Conservation (phyloP, 2,888 invertebrate species). For the Chironomus tentans region DNA sequence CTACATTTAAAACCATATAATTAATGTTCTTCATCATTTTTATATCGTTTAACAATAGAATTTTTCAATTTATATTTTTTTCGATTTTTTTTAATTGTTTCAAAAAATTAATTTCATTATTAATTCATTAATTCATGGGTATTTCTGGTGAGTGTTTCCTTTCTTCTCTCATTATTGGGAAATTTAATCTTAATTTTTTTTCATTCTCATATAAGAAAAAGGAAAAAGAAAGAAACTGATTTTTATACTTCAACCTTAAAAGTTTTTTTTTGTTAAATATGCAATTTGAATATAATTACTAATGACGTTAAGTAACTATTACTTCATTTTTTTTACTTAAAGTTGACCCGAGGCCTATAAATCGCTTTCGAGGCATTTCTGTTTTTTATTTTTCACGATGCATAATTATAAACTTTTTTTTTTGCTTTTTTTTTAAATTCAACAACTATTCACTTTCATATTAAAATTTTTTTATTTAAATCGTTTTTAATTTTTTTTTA, state of each 20-base stretch:
- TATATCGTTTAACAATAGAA: slow-evolving; percentile 24
- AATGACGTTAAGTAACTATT: slow-evolving; percentile 19
- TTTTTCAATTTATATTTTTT: neutral
- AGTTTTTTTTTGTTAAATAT: slow-evolving; percentile 19
- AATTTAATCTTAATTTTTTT: slow-evolving; percentile 1
- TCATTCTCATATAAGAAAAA: neutral
- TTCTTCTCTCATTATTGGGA: neutral
- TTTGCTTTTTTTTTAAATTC: slow-evolving; percentile 27
- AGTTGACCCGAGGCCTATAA: slow-evolving; percentile 9
- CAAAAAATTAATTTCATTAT: slow-evolving; percentile 6
- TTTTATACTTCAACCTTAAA: slow-evolving; percentile 12
- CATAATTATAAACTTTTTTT: slow-evolving; percentile 12
- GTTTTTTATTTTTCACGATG: neutral
- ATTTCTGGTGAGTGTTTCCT: neutral
- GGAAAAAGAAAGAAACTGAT: slow-evolving; percentile 4
- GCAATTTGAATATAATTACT: slow-evolving; percentile 18
- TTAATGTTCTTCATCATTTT: slow-evolving; percentile 10
- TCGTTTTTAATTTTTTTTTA: neutral
- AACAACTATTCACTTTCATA: slow-evolving; percentile 28
- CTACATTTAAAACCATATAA: slow-evolving; percentile 27
- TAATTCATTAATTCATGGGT: neutral
- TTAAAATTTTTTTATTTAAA: slow-evolving; percentile 23
- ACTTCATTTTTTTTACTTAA: neutral
- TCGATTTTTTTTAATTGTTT: slow-evolving; percentile 15
- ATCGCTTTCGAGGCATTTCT: slow-evolving; percentile 6